Percentiles rank a stretch among this genome's conserved stretches.
Evolutionary conservation across 2,113 vertebrate genomes (phyloP).

Genomic region (Antechinus flavipes): DNA sequence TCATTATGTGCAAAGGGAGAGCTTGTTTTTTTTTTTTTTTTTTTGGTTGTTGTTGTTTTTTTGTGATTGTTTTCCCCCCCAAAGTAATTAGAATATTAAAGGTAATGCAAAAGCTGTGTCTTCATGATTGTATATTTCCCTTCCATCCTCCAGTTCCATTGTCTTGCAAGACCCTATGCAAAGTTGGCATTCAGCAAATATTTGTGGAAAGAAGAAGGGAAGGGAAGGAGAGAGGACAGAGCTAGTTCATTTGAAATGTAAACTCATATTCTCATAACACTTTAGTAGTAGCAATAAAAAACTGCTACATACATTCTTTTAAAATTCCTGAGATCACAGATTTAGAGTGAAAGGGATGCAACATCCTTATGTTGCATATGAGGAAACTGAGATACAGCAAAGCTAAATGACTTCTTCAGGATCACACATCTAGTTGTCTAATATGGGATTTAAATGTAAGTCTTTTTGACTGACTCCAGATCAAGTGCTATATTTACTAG

Average conservation of each 20-base stretch:
- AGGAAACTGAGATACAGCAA: background rate
- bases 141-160: background rate
- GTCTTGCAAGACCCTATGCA: background rate
- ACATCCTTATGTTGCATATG: background rate
- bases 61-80: background rate
- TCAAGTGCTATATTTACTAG: background rate
- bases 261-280: background rate
- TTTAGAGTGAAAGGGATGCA: background rate
- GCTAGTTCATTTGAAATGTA: slow-evolving; percentile 9
- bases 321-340: background rate
- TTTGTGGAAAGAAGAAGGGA: background rate
- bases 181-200: background rate
- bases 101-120: background rate
- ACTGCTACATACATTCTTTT: background rate
- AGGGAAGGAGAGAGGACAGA: background rate
- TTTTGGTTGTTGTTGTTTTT: background rate
- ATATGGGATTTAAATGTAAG: background rate
- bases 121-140: background rate
- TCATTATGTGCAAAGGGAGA: background rate
- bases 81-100: slow-evolving; percentile 27
- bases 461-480: background rate
- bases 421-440: background rate
- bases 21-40: background rate
- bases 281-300: background rate
- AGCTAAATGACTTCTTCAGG: background rate